Percentiles rank a stretch among this genome's conserved stretches.
Evolutionary conservation across 2,888 invertebrate species (phyloP).

Genomic region (Melieria crassipennis): DNA sequence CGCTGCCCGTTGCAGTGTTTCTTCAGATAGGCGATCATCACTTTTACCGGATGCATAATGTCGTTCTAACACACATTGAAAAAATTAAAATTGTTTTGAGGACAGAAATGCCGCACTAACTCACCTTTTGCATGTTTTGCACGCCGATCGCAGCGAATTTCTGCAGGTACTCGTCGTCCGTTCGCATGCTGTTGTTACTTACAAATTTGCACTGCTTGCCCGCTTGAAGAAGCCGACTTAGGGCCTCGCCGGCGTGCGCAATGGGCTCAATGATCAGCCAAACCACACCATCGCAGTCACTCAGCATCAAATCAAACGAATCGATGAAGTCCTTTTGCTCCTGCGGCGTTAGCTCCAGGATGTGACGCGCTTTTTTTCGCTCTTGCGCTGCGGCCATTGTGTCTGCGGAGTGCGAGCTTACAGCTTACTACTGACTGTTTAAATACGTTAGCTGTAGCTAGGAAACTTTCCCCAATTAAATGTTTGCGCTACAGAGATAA

Average conservation of each 20-base stretch:
- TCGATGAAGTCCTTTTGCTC: conserved; percentile 63
- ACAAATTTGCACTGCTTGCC: conserved; percentile 65
- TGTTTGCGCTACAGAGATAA: too few relatives aligned
- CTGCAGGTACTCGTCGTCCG: conserved; percentile 55
- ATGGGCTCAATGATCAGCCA: conserved; percentile 63
- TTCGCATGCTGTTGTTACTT: conserved; percentile 65
- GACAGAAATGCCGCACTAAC: conserved; percentile 2
- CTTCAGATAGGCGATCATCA: conserved; percentile 66
- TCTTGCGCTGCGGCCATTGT: conserved; percentile 1
- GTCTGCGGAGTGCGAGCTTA: too few relatives aligned
- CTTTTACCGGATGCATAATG: conserved; percentile 65
- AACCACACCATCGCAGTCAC: conserved; percentile 71
- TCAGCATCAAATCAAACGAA: conserved; percentile 69
- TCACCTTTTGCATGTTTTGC: conserved; percentile 48
- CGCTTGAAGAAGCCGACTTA: conserved; percentile 58
- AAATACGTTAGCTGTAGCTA: too few relatives aligned
- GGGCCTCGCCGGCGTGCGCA: conserved; percentile 58
- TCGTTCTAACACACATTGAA: conserved; percentile 51
- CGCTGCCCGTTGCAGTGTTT: conserved; percentile 64
- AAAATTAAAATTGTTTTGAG: not conserved
- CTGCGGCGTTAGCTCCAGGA: conserved; percentile 46
- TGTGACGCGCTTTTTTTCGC: conserved; percentile 11
- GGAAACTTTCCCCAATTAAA: too few relatives aligned
- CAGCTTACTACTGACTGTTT: too few relatives aligned
- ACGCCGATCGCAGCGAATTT: conserved; percentile 54